A percentile compares a stretch with the other conserved stretches of the same genome.
Conservation (phyloP, 2,797 vertebrate species). For the Hephaestus fuliginosus region DNA sequence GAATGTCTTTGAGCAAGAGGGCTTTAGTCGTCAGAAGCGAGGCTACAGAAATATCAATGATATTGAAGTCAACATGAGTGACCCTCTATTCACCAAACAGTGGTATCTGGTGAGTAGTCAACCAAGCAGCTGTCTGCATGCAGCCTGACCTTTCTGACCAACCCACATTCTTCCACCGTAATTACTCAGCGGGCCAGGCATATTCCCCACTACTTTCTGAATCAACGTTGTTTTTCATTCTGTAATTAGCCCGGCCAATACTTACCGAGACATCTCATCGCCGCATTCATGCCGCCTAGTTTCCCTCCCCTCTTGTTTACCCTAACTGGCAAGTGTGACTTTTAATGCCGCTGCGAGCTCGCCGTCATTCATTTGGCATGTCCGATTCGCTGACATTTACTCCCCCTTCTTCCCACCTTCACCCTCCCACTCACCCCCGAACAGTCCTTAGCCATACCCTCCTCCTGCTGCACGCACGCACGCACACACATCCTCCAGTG, state of each 20-base stretch:
- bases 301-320: conserved; percentile 62
- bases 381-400: conserved; percentile 81
- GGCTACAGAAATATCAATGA: conserved; percentile 96
- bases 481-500: conserved; percentile 31
- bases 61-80: conserved; percentile 96
- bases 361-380: conserved; percentile 61
- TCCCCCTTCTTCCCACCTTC: conserved; percentile 51
- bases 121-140: conserved; percentile 50
- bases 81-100: conserved; percentile 97
- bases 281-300: conserved; percentile 37
- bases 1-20: conserved; percentile 92
- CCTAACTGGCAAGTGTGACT: conserved; percentile 60
- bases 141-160: conserved; percentile 76
- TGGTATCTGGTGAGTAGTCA: conserved; percentile 97
- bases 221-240: conserved; percentile 67
- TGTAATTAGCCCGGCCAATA: conserved; percentile 70
- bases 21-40: conserved; percentile 94
- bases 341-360: conserved; percentile 36
- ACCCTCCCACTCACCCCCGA: conserved; percentile 9
- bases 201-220: conserved; percentile 60
- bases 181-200: conserved; percentile 63
- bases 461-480: neutral
- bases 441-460: conserved; percentile 16
- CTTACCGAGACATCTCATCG: conserved; percentile 35
- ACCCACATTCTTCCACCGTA: conserved; percentile 65